A percentile compares a stretch with the other conserved stretches of the same genome.
Conservation (phyloP, 1,140 invertebrate species). For the Drosophila yakuba region DNA sequence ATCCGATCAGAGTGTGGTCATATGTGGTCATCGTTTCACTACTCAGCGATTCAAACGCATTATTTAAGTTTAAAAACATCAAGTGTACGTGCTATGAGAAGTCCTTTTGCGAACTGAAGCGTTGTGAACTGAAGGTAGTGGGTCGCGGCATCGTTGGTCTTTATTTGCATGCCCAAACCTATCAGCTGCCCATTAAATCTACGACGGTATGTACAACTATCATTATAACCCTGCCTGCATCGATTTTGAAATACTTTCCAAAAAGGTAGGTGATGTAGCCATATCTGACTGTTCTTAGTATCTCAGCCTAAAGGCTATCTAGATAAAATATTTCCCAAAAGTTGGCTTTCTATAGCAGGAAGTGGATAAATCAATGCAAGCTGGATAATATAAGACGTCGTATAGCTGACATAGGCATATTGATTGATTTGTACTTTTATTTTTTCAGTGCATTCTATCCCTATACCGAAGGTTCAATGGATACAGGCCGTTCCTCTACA, state of each 20-base stretch:
- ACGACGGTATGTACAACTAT: conserved; percentile 11
- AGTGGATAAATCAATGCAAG: no score
- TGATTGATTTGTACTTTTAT: no score
- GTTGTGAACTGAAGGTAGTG: conserved; percentile 34
- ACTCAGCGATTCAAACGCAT: background rate
- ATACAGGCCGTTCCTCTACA: conserved; percentile 31
- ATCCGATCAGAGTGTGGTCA: background rate
- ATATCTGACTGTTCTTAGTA: no score
- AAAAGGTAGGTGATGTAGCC: no score
- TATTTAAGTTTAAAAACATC: conserved; percentile 9
- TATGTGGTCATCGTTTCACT: background rate
- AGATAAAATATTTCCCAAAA: no score
- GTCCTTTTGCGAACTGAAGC: background rate
- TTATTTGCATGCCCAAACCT: conserved; percentile 15
- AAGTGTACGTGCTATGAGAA: conserved; percentile 5
- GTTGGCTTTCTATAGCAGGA: no score
- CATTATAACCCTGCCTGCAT: no score
- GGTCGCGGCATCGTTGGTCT: conserved; percentile 25
- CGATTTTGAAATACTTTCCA: no score
- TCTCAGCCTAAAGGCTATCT: no score
- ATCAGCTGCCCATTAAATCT: conserved; percentile 25
- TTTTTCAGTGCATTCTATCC: background rate
- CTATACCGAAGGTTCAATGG: conserved; percentile 21
- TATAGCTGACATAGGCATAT: no score
- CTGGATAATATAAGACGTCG: no score